Conservation (phyloP, 2,113 vertebrate species). For the Eretmochelys imbricata region DNA sequence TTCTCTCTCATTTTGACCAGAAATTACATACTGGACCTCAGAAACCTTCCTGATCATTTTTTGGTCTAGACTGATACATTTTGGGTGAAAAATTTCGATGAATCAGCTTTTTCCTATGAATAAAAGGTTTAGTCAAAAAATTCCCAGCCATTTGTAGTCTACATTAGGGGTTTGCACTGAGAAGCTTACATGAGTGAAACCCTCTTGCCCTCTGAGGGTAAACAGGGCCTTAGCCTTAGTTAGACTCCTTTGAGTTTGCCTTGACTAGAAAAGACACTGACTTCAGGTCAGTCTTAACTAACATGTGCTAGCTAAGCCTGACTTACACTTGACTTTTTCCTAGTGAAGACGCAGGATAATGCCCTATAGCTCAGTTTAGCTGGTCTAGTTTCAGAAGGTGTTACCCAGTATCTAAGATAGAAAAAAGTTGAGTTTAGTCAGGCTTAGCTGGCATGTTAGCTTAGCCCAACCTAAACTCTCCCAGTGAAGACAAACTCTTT, state of each 20-base stretch:
- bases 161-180: not conserved
- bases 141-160: not conserved
- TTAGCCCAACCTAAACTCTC: not conserved
- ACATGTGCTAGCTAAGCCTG: fast-evolving
- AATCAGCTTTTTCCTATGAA: not conserved
- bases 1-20: not conserved
- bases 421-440: not conserved
- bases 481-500: not conserved
- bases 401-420: not conserved
- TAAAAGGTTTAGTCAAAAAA: not conserved
- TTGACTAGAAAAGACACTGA: not conserved
- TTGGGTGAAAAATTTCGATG: not conserved
- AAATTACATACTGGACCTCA: not conserved
- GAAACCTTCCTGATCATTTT: not conserved
- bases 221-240: not conserved
- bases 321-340: not conserved
- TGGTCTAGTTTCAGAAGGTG: fast-evolving
- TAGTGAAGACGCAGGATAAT: not conserved
- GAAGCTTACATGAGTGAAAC: not conserved
- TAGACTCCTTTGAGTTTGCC: not conserved
- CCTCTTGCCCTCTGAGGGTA: not conserved
- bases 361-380: not conserved
- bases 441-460: not conserved
- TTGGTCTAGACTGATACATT: not conserved
- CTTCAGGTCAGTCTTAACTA: not conserved